These are phyloP conservation scores for Pituophis catenifer DNA, from an alignment of 2,113 vertebrate species.

Conservation along the genomic window DNA sequence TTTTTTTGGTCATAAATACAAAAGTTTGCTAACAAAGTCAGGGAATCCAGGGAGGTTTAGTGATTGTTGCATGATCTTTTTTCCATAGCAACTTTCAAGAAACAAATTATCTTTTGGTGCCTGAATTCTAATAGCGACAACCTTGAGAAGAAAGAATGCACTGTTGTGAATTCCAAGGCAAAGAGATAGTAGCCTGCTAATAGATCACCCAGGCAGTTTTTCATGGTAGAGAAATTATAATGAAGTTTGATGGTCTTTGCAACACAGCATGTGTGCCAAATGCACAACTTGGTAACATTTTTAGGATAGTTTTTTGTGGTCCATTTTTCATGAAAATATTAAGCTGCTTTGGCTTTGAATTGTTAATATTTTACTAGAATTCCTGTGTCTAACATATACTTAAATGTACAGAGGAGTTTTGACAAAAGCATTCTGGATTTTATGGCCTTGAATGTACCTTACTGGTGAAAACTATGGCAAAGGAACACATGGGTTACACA, in stretches of 20 bases:
- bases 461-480: not conserved
- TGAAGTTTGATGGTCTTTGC: not conserved
- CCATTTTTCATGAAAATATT: not conserved
- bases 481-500: not conserved
- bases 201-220: slow-evolving; percentile 17
- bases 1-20: not conserved
- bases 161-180: not conserved
- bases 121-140: not conserved
- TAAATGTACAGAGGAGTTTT: not conserved
- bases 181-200: not conserved
- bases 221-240: not conserved
- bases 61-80: not conserved
- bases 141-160: not conserved
- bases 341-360: not conserved
- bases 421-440: not conserved
- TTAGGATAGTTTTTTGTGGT: not conserved
- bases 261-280: not conserved
- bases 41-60: not conserved
- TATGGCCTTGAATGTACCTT: not conserved
- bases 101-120: not conserved
- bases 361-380: not conserved
- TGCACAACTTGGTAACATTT: not conserved
- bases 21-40: no score
- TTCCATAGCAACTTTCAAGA: not conserved
- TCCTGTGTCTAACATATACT: not conserved